A percentile compares a stretch with the other conserved stretches of the same genome.
Evolutionary conservation across 2,113 vertebrate genomes (phyloP).

Genomic region (Miniopterus natalensis): DNA sequence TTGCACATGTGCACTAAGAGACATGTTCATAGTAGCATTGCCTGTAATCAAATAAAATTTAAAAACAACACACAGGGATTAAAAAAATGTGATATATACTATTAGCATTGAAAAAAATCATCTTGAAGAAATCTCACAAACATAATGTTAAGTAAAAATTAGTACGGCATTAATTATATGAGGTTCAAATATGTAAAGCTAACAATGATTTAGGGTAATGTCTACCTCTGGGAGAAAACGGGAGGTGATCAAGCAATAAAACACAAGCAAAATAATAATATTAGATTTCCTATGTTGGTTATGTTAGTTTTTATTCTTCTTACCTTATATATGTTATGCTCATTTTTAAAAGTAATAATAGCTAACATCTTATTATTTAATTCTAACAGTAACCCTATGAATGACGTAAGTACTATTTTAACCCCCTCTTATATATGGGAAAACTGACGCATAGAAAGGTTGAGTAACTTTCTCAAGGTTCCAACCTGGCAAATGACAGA

Average conservation of each 20-base stretch:
- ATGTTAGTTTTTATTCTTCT: not conserved
- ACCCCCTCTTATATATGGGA: not conserved
- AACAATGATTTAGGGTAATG: not conserved
- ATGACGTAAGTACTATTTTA: not conserved
- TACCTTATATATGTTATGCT: not conserved
- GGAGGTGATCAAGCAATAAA: not conserved
- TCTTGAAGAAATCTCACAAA: constrained; percentile 23
- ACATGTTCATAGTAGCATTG: not conserved
- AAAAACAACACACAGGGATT: not conserved
- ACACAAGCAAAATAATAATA: constrained; percentile 28
- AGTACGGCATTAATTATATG: not conserved
- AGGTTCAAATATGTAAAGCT: not conserved
- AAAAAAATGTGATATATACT: not conserved
- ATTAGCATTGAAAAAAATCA: not conserved
- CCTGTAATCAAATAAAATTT: not conserved
- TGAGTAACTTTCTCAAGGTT: constrained; percentile 12
- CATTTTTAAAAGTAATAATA: constrained; percentile 41
- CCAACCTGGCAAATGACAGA: not conserved
- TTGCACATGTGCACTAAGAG: not conserved
- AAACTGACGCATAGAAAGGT: not conserved
- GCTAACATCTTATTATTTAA: not conserved
- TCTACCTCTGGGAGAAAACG: not conserved
- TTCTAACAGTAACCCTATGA: not conserved
- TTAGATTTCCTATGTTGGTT: not conserved
- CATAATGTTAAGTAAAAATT: constrained; percentile 34